phyloP scores from a whole-genome alignment of 2,888 invertebrate genomes.

The Orchesella flavescens region DNA sequence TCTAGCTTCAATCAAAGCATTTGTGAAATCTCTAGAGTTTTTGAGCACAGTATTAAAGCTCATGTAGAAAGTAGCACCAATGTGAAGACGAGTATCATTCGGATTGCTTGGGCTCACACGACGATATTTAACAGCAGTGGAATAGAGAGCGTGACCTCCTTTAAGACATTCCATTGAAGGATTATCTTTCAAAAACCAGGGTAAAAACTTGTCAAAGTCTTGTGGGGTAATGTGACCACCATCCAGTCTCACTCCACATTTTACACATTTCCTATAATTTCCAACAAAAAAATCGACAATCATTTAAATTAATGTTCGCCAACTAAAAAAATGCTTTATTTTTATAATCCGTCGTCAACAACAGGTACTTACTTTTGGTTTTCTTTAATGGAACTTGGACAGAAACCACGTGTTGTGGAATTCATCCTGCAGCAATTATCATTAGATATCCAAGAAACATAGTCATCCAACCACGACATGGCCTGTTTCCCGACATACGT shows the following conservation, averaged over 20 bases:
- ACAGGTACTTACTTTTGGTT: conserved; percentile 74
- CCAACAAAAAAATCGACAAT: no score
- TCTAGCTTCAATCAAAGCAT: conserved; percentile 85
- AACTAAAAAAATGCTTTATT: no score
- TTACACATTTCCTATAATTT: conserved; percentile 78
- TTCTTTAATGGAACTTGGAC: conserved; percentile 76
- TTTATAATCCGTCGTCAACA: no score
- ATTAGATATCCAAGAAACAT: conserved; percentile 86
- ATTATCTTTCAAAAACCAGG: conserved; percentile 83
- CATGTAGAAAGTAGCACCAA: conserved; percentile 89
- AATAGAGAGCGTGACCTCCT: conserved; percentile 85
- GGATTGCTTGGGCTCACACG: conserved; percentile 75
- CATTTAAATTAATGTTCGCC: no score
- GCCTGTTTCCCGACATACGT: conserved; percentile 86
- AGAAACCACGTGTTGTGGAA: conserved; percentile 77
- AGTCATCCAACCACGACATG: conserved; percentile 95
- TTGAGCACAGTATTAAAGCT: conserved; percentile 89
- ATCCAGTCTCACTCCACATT: conserved; percentile 76
- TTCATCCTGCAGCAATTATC: conserved; percentile 79
- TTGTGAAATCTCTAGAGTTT: conserved; percentile 87
- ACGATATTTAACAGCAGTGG: conserved; percentile 79
- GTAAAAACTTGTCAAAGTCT: conserved; percentile 80
- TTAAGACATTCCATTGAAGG: conserved; percentile 83
- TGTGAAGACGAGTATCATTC: conserved; percentile 76
- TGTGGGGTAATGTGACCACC: conserved; percentile 14